These are phyloP conservation scores for Aporrectodea caliginosa DNA, from an alignment of 1,140 invertebrate species.

Conservation along the genomic window DNA sequence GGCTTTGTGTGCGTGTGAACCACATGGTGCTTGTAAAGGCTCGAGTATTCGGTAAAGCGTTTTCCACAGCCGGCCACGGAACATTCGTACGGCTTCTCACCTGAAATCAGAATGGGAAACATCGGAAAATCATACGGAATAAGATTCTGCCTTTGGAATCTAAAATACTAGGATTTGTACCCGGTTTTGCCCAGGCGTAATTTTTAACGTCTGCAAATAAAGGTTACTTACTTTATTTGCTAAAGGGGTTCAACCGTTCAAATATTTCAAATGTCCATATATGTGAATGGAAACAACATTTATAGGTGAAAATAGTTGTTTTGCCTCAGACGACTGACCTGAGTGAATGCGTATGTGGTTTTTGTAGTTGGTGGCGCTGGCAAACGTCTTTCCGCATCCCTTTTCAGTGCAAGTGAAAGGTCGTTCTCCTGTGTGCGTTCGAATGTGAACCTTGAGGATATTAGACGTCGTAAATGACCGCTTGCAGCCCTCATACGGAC, in stretches of 20 bases:
- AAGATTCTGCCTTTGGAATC: no score
- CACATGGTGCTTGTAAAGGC: constrained; percentile 70
- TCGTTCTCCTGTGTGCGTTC: constrained; percentile 94
- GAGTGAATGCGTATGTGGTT: constrained; percentile 61
- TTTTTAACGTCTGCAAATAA: no score
- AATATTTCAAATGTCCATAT: no score
- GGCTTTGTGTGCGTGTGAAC: constrained; percentile 65
- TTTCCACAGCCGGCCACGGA: constrained; percentile 63
- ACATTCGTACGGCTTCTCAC: constrained; percentile 58
- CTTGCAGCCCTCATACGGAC: constrained; percentile 63
- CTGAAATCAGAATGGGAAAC: constrained; percentile 44
- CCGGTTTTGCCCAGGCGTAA: no score
- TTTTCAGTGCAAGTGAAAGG: constrained; percentile 86
- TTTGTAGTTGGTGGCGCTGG: constrained; percentile 69
- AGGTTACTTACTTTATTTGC: no score
- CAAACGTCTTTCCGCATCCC: constrained; percentile 58
- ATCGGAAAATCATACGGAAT: constrained; percentile 10
- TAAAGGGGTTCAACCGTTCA: no score
- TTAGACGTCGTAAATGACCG: constrained; percentile 71
- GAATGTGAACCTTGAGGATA: constrained; percentile 86
- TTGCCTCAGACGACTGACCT: no score
- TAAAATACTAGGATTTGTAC: no score
- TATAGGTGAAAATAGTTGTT: no score
- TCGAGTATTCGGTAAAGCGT: constrained; percentile 71
- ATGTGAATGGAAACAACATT: no score